Evolutionary conservation across 2,113 vertebrate species (phyloP).

Genomic region (Poeciliopsis retropinna): DNA sequence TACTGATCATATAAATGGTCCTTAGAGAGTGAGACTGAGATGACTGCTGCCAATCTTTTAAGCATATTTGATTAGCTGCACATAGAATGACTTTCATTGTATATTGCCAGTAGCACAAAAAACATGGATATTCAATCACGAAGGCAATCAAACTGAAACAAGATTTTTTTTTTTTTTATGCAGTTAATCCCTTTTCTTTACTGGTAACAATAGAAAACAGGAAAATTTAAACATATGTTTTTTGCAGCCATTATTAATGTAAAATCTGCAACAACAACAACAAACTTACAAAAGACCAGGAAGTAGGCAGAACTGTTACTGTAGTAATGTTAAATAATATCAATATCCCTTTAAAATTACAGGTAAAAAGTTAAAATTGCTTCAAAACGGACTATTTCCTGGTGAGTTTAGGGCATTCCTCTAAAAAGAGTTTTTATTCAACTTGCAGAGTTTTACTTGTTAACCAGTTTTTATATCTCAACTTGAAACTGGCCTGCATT

Average conservation of each 20-base stretch:
- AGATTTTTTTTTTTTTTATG: background rate
- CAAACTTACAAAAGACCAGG: background rate
- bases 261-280: background rate
- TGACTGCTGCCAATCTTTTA: slow-evolving; percentile 34
- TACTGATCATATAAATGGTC: slow-evolving; percentile 54
- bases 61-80: slow-evolving; percentile 12
- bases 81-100: background rate
- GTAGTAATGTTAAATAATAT: background rate
- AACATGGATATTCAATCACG: background rate
- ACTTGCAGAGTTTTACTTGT: background rate
- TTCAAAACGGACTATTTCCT: background rate
- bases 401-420: background rate
- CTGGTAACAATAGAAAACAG: background rate
- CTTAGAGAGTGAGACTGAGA: slow-evolving; percentile 41
- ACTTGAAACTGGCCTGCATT: no score
- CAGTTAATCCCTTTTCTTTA: background rate
- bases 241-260: background rate
- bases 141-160: background rate
- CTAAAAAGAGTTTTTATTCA: background rate
- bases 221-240: background rate
- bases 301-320: background rate
- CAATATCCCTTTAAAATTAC: background rate
- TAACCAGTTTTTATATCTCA: no score
- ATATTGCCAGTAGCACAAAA: background rate
- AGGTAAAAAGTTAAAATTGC: background rate